Base-by-base conservation (phyloP, 2,797 vertebrate genomes). In the Denticeps clupeoides region DNA sequence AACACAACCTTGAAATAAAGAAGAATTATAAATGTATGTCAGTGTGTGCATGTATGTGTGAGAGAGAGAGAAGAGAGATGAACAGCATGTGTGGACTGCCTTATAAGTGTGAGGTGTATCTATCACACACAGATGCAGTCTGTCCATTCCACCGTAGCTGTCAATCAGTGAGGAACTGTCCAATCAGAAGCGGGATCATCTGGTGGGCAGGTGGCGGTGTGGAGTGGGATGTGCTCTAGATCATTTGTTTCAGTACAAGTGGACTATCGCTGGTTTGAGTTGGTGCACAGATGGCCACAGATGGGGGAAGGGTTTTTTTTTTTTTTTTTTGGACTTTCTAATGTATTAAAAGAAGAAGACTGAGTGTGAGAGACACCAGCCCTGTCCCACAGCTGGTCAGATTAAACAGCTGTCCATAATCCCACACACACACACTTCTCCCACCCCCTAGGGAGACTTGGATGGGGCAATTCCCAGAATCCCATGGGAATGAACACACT, bases 401-500 rank as follows among this genome's bases (percentile, higher is more conserved):
- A 82, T 83, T 83, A 84, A 82, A 80, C 81, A 85, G 77, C 75
- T 83, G 82, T 79, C 70, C 56, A 56, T 83, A 83, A 85, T 85
- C 82, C 77, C 66, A 63, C 31, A 11, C 31, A 19, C 37, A 7
- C 22, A 37, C 33, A 21, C 16, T 9, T 44, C 12, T 4, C 16
- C 27, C 47, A 12, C 31, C 45, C 18, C 10, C 4, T 43, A 21
- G 44, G 49, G 23, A 38, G 27, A 51, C 24, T 47, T 27, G 48
- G 45, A n/a, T 28, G 32, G 27, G 53, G 48, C 45, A 42, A 60
- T 45, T 60, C 49, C 32, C 27, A 33, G 40, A 50, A 44, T 51
- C 62, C 44, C 33, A 21, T 5, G 62, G 18, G 59, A 64, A 27
- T 27, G 7, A 9, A 16, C 25, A 58, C 41, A 57, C 59, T 47